phyloP scores from a whole-genome alignment of 2,113 vertebrate genomes.

The Petroica traversi region DNA sequence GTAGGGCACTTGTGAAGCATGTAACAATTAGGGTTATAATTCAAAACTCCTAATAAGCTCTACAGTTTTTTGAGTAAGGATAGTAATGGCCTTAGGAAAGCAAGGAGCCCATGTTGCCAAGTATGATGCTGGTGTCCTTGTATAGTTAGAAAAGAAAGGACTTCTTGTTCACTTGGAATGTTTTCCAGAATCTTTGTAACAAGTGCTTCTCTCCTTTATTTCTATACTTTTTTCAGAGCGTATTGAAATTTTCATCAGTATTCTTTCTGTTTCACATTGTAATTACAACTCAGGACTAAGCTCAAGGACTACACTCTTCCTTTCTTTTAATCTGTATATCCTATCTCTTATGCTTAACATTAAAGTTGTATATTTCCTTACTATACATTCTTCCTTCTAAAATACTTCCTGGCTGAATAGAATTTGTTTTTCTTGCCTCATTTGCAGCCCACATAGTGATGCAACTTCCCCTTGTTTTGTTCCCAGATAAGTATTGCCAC shows the following conservation, averaged over 20 bases:
- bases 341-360: not conserved
- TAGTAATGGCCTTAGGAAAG: not conserved
- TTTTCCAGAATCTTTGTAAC: not conserved
- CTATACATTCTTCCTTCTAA: not conserved
- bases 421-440: conserved; percentile 5
- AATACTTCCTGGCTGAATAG: not conserved
- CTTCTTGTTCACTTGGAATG: not conserved
- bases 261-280: not conserved
- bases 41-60: not conserved
- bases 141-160: not conserved
- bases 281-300: not conserved
- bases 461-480: conserved; percentile 38
- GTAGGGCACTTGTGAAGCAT: not conserved
- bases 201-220: not conserved
- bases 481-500: conserved; percentile 11
- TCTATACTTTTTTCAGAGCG: not conserved
- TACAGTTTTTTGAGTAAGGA: not conserved
- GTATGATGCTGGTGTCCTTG: not conserved
- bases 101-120: not conserved
- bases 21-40: not conserved
- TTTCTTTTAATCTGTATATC: not conserved
- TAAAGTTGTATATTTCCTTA: not conserved
- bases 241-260: not conserved
- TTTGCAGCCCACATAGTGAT: conserved; percentile 29
- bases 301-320: not conserved